Base-by-base conservation (phyloP, 2,797 vertebrate genomes). In the Macropus fuliginosus region DNA sequence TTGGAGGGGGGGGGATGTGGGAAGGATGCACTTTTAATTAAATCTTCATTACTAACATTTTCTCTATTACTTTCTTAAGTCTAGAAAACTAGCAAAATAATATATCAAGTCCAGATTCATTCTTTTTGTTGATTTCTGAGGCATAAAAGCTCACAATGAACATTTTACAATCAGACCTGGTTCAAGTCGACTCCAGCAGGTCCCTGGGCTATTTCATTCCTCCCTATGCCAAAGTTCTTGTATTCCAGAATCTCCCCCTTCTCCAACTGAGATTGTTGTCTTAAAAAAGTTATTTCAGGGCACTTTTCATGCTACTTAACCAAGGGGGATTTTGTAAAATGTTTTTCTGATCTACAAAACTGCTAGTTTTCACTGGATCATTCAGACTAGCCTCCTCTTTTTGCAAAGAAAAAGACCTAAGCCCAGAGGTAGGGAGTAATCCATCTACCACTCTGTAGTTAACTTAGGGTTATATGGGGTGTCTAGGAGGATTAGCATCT, bases 1-100 rank as follows among this genome's bases (percentile, higher is more conserved):
- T 9, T 2, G 5, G 16, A 16, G 34, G n/a, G 9, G n/a, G 8
- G 5, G 6, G 6, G 0, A 46, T 46, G 3, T 81, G 9, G 46
- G 74, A 8, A 46, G 8, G 74, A 46, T 46, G 24, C 21, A 46
- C 18, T 81, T 81, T 81, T 24, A 81, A 40, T 46, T 81, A 46
- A 81, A 46, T 81, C 18, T 81, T n/a, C 11, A 66, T 66, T 62
- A 34, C 34, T 66, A n/a, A n/a, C 34, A n/a, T 18, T 66, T 66
- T 66, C 29, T 18, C 4, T 1, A n/a, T n/a, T 4, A n/a, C 62
- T 66, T 66, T 66, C 14, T 66, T n/a, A 66, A n/a, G 34, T 16
- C 34, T 66, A n/a, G 34, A 66, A 66, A 66, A 66, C n/a, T 81
- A 81, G 40, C 3, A 81, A 40, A 74, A 74, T 5, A 74, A 74